phyloP scores from a whole-genome alignment of 2,888 invertebrate species.

The Hoplodrina blanda region DNA sequence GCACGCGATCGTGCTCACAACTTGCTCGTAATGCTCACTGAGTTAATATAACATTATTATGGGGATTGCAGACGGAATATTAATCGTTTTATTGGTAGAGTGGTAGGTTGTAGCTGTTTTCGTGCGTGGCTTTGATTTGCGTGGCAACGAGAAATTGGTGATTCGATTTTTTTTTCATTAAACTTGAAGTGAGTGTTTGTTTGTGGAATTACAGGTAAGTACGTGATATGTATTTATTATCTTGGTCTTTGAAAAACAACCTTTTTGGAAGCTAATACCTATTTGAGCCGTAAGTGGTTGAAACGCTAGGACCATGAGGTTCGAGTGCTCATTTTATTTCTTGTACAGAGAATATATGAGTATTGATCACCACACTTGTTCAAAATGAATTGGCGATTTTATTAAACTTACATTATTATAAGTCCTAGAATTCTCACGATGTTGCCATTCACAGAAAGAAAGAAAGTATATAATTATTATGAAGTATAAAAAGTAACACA shows the following conservation, averaged over 20 bases:
- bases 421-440: too few relatives aligned
- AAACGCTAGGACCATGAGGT: too few relatives aligned
- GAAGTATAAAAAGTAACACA: too few relatives aligned
- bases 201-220: background rate
- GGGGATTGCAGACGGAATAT: slow-evolving; percentile 49
- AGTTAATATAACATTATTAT: slow-evolving; percentile 72
- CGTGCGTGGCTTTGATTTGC: slow-evolving; percentile 25
- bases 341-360: too few relatives aligned
- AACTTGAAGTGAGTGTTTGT: background rate
- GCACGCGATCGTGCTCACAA: slow-evolving; percentile 65
- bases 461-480: too few relatives aligned
- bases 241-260: background rate
- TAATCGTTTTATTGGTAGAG: slow-evolving; percentile 53
- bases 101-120: slow-evolving; percentile 25
- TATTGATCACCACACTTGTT: too few relatives aligned
- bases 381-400: too few relatives aligned
- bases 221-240: background rate
- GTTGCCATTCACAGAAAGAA: too few relatives aligned
- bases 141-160: slow-evolving; percentile 31
- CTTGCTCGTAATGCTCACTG: slow-evolving; percentile 67
- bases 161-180: background rate
- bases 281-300: too few relatives aligned
- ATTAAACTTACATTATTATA: too few relatives aligned
- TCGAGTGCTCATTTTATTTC: too few relatives aligned
- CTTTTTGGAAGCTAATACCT: too few relatives aligned